These are phyloP conservation scores for Gastrophryne carolinensis DNA, from an alignment of 2,797 vertebrate species.

Conservation along the genomic window DNA sequence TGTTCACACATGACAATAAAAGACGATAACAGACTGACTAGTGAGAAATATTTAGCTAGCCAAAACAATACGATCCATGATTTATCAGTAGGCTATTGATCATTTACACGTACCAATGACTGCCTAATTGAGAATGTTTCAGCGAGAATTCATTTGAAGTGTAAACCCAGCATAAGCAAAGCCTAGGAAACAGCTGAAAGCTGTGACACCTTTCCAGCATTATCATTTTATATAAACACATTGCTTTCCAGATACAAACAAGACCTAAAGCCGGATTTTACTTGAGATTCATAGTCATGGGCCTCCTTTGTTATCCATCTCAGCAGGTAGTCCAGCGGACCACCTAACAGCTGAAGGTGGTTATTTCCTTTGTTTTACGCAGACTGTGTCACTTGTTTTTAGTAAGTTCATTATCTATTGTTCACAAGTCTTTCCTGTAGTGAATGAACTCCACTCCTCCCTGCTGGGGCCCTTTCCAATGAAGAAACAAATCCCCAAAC, in stretches of 20 bases:
- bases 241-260: not conserved
- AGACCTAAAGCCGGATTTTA: not conserved
- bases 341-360: not conserved
- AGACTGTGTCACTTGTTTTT: conserved; percentile 12
- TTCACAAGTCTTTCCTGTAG: conserved; percentile 30
- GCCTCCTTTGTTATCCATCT: not conserved
- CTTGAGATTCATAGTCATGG: not conserved
- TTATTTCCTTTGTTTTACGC: conserved; percentile 15
- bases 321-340: not conserved
- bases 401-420: conserved; percentile 24
- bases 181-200: not conserved
- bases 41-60: no score
- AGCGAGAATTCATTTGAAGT: no score
- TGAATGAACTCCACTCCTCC: conserved; percentile 2
- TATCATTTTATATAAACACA: not conserved
- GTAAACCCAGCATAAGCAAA: no score
- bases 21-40: no score
- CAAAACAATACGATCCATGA: no score
- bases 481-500: no score
- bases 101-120: no score
- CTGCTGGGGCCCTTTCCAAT: not conserved
- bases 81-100: no score
- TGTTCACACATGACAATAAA: no score
- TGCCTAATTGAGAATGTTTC: no score
- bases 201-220: not conserved